These are phyloP conservation scores for Phrynocephalus versicolor DNA, from an alignment of 2,113 vertebrate species.

Conservation along the genomic window DNA sequence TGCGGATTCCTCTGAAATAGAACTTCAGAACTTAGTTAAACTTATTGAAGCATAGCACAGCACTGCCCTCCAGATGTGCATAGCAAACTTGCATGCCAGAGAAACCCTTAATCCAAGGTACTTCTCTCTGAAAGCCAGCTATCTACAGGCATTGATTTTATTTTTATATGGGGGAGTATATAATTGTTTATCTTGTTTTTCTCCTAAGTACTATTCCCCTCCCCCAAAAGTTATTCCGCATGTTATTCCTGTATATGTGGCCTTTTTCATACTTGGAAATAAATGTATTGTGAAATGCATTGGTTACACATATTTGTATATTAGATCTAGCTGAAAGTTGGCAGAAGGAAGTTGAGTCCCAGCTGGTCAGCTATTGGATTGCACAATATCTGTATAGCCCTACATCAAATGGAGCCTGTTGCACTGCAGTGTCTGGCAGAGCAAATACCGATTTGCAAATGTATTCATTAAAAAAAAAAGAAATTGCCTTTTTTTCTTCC, in stretches of 20 bases:
- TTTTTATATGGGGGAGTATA: background rate
- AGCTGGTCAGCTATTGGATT: conserved; percentile 51
- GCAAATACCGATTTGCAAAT: background rate
- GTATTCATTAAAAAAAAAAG: conserved; percentile 17
- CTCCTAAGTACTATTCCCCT: background rate
- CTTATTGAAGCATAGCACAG: background rate
- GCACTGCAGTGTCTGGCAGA: conserved; percentile 30
- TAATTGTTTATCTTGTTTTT: background rate
- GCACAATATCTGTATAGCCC: conserved; percentile 21
- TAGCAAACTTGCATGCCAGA: background rate
- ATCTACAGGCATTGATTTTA: background rate
- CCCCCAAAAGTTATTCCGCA: background rate
- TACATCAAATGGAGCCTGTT: conserved; percentile 51
- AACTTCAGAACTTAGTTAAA: background rate
- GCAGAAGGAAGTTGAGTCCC: conserved; percentile 53
- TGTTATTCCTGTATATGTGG: background rate
- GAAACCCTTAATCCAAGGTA: too few species aligned
- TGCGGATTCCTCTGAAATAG: background rate
- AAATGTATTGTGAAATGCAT: conserved; percentile 38
- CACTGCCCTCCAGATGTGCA: background rate
- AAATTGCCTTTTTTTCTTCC: conserved; percentile 1
- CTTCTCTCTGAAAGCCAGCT: background rate
- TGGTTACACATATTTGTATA: conserved; percentile 15
- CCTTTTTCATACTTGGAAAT: conserved; percentile 24
- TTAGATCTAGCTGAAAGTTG: conserved; percentile 39